Base-by-base conservation (phyloP, 2,888 invertebrate species). In the Plagiodera versicolora region DNA sequence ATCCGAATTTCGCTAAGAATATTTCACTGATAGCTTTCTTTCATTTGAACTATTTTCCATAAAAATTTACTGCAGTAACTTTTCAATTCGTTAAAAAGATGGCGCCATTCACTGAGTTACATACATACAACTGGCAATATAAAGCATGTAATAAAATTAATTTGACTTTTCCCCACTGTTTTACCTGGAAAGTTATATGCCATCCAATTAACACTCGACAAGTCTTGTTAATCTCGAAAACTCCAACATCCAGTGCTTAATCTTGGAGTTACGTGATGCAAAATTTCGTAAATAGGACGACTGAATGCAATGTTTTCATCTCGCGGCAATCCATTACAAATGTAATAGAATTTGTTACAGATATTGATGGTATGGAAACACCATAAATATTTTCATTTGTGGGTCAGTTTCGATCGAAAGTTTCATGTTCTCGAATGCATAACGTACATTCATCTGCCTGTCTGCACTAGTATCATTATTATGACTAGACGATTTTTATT, bases 351-450 rank as follows among this genome's bases (percentile, higher is more conserved):
- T 52, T 35, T 52, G 52, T 52, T 52, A 52, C 39, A 35, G 20
- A 52, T 52, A 35, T 52, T 52, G 52, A 52, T 52, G 14, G 52
- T n/a, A n/a, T 20, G 14, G 20, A 39, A 52, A 10, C 11, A 11
- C 52, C 19, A 52, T 52, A 39, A 52, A 52, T 52, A 52, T 4
- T 52, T 39, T 52, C 32, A 20, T 52, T 52, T 52, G 52, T 52
- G 35, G 20, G 52, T 51, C 51, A 18, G 32, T 51, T 32, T 8
- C 17, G 28, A 18, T 14, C 18, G 51, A 19, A 16, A 32, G 51
- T 51, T 51, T 51, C 48, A 24, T 49, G 48, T 20, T 24, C 28
- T 51, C 24, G 24, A 24, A 24, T 24, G 24, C 35, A 51, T 51
- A 51, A 32, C 11, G 11, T 32, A 32, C 9, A 51, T 51, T 50